Conservation (phyloP, 2,113 vertebrate species). For the Andinoacara biseriatus region DNA sequence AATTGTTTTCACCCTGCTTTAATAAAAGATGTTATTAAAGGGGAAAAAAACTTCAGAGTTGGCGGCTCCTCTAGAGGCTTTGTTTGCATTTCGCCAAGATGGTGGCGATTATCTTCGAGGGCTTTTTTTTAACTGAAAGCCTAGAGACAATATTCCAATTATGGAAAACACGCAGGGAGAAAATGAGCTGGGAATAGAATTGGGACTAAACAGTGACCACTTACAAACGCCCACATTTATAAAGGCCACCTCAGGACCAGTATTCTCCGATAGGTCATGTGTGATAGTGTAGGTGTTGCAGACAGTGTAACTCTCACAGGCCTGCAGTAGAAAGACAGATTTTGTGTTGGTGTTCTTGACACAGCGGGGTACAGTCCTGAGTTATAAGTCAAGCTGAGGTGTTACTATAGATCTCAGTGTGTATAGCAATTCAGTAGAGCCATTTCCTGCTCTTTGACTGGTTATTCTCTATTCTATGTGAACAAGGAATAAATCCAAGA, state of each 20-base stretch:
- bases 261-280: slow-evolving; percentile 29
- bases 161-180: slow-evolving; percentile 46
- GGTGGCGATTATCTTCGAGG: slow-evolving; percentile 69
- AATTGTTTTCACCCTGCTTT: slow-evolving; percentile 76
- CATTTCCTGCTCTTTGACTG: slow-evolving; percentile 34
- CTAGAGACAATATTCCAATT: slow-evolving; percentile 69
- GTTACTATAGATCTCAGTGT: slow-evolving; percentile 43
- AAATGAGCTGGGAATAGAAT: not conserved
- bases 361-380: slow-evolving; percentile 27
- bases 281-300: slow-evolving; percentile 20
- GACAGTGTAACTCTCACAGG: slow-evolving; percentile 42
- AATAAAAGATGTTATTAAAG: slow-evolving; percentile 76
- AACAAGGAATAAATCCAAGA: slow-evolving; percentile 23
- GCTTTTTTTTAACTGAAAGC: slow-evolving; percentile 49
- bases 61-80: slow-evolving; percentile 42
- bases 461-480: slow-evolving; percentile 35
- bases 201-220: slow-evolving; percentile 19
- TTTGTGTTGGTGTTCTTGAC: slow-evolving; percentile 41
- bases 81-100: slow-evolving; percentile 71
- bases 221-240: slow-evolving; percentile 53
- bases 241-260: slow-evolving; percentile 51
- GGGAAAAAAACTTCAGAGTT: slow-evolving; percentile 47
- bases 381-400: slow-evolving; percentile 48
- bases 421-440: slow-evolving; percentile 46
- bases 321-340: slow-evolving; percentile 2